A percentile compares a stretch with the other conserved stretches of the same genome.
These are phyloP conservation scores for Leptobrachium ailaonicum DNA, from an alignment of 2,113 vertebrate species.

Conservation along the genomic window DNA sequence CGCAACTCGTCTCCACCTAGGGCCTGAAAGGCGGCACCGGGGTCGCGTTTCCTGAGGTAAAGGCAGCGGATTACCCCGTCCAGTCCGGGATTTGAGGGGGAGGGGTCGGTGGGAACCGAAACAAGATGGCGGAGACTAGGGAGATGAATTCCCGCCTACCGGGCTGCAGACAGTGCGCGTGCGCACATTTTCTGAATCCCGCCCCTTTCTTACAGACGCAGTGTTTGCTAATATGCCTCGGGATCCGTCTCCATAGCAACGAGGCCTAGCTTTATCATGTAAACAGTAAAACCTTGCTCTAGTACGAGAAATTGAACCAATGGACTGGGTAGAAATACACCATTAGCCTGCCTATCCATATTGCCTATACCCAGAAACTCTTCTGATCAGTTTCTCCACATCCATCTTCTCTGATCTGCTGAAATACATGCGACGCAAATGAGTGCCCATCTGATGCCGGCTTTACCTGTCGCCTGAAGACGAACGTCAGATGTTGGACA, in stretches of 20 bases:
- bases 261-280: background rate
- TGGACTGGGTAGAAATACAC: no score
- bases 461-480: no score
- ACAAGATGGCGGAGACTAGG: conserved; percentile 42
- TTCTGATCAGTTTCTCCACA: no score
- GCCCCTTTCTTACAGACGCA: background rate
- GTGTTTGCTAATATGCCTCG: background rate
- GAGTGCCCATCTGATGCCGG: no score
- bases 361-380: no score
- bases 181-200: background rate
- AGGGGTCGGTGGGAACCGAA: conserved; percentile 17
- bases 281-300: no score
- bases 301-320: no score
- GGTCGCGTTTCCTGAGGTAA: no score
- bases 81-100: conserved; percentile 13
- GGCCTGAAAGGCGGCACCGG: background rate
- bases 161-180: background rate
- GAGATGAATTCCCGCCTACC: conserved; percentile 4
- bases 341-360: no score
- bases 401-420: no score
- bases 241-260: background rate
- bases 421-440: no score
- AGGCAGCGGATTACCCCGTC: background rate
- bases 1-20: background rate
- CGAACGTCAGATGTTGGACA: no score